phyloP scores from a whole-genome alignment of 2,113 vertebrate species.

The Sisor rabdophorus region DNA sequence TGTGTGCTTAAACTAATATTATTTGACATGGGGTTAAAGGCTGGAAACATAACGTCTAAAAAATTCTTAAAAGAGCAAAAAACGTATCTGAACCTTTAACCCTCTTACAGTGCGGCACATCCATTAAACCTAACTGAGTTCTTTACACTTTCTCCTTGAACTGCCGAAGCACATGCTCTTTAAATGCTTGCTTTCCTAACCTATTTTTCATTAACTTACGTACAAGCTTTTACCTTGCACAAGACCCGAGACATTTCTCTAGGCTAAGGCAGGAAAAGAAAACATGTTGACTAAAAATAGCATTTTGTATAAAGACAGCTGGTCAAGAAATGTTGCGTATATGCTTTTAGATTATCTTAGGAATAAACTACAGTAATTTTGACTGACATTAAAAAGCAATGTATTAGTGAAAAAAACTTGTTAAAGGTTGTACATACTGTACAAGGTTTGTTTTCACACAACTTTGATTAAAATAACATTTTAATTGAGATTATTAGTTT shows the following conservation, averaged over 20 bases:
- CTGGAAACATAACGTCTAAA: neutral
- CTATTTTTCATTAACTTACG: neutral
- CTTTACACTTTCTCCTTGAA: constrained; percentile 8
- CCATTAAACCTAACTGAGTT: neutral
- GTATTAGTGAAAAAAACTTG: too few relatives aligned
- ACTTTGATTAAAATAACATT: neutral
- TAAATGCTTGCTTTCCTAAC: constrained; percentile 5
- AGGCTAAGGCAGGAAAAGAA: neutral
- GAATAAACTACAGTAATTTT: neutral
- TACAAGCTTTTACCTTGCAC: neutral
- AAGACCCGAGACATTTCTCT: neutral
- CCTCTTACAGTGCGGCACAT: neutral
- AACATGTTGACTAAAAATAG: neutral
- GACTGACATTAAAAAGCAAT: neutral
- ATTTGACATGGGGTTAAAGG: neutral
- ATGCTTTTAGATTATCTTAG: neutral
- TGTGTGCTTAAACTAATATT: neutral
- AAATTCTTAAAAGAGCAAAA: neutral
- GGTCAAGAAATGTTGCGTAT: neutral
- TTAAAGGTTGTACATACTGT: neutral
- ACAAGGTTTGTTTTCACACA: neutral
- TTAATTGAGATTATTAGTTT: neutral
- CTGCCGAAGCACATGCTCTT: neutral
- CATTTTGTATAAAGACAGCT: neutral
- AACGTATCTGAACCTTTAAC: neutral